Conservation (phyloP, 2,888 invertebrate genomes). For the Pyrochroa serraticornis region DNA sequence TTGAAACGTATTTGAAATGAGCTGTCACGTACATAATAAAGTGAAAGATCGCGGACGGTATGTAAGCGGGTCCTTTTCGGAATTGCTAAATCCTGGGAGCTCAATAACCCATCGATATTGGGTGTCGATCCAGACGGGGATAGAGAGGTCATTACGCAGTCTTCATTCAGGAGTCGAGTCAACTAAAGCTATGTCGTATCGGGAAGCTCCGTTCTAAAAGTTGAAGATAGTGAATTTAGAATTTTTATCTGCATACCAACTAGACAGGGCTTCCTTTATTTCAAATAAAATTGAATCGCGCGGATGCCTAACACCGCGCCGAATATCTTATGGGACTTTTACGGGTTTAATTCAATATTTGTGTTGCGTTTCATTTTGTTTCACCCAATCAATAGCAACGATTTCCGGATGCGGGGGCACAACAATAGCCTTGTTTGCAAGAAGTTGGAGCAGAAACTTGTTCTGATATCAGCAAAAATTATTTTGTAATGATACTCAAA, state of each 20-base stretch:
- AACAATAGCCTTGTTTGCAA: background rate
- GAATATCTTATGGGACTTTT: constrained; percentile 6
- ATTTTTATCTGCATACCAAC: constrained; percentile 27
- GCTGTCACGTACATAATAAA: constrained; percentile 42
- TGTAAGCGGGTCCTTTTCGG: constrained; percentile 35
- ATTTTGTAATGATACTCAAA: too few species aligned
- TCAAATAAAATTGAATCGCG: constrained; percentile 14
- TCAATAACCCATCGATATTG: constrained; percentile 40
- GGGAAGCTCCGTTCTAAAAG: constrained; percentile 11
- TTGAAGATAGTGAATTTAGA: constrained; percentile 17
- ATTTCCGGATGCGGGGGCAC: background rate
- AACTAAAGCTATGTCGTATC: constrained; percentile 17
- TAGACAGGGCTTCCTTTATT: constrained; percentile 3
- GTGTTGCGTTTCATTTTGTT: background rate
- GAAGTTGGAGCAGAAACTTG: too few species aligned
- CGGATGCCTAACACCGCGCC: background rate
- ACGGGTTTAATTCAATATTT: constrained; percentile 5
- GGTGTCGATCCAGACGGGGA: constrained; percentile 30
- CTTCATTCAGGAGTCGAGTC: constrained; percentile 29
- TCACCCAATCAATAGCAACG: background rate
- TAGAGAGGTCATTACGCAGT: constrained; percentile 36
- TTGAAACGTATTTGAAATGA: constrained; percentile 33
- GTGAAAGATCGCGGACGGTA: constrained; percentile 40
- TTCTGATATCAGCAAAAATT: too few species aligned
- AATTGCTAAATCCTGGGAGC: constrained; percentile 38